phyloP scores from a whole-genome alignment of 2,113 vertebrate genomes.

The Chiloscyllium plagiosum region DNA sequence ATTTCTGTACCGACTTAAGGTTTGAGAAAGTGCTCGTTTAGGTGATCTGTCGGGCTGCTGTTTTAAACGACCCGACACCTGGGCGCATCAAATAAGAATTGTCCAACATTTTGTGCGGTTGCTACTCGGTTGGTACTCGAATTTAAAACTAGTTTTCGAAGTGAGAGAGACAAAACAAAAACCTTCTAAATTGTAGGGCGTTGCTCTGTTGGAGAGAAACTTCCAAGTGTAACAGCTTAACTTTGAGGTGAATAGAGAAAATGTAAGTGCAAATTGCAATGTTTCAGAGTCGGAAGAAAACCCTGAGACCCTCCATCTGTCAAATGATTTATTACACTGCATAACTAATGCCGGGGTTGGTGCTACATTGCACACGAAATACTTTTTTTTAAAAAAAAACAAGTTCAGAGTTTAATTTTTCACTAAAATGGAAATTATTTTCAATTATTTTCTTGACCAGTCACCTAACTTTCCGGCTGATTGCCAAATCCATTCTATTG shows the following conservation, averaged over 20 bases:
- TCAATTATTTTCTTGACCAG: not conserved
- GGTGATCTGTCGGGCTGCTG: too few relatives aligned
- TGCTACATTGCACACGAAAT: not conserved
- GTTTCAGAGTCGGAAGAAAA: constrained; percentile 13
- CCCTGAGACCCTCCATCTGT: constrained; percentile 22
- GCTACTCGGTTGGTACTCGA: not conserved
- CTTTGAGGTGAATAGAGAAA: not conserved
- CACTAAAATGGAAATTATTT: not conserved
- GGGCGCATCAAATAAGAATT: not conserved
- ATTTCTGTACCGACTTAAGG: not conserved
- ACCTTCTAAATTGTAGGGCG: not conserved
- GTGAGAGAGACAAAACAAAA: not conserved
- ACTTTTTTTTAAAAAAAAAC: not conserved
- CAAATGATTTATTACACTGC: constrained; percentile 37
- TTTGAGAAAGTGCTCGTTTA: not conserved
- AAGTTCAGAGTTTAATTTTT: not conserved
- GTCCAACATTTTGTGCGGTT: not conserved
- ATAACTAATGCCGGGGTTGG: constrained; percentile 7
- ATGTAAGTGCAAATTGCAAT: constrained; percentile 31
- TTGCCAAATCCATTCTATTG: not conserved
- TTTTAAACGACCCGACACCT: not conserved
- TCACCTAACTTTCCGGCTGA: constrained; percentile 1
- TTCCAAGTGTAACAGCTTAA: constrained; percentile 1
- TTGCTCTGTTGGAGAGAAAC: not conserved
- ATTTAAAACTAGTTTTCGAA: constrained; percentile 9